Evolutionary conservation across 2,797 vertebrate species (phyloP), one percentile per base, ranked within the genome.

Genomic region (Apogon talboti): DNA sequence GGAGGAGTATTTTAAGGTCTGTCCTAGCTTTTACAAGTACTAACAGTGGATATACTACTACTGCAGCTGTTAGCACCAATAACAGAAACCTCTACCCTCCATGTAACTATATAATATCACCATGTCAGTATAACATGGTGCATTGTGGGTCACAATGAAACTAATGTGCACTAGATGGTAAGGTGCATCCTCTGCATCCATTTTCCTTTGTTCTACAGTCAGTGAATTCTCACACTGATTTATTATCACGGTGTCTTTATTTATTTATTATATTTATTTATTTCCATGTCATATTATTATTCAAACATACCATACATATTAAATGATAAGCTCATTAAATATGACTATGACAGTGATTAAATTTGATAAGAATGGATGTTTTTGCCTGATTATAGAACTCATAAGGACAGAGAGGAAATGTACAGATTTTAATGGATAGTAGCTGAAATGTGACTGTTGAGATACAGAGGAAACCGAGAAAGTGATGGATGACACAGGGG

Each of bases 281-380:
- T 47, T 41, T 43, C 50, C 16, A 19, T 55, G 40, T 28, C 50
- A 21, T 33, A 54, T 49, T 21, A 13, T 44, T 19, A 16, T 28
- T 48, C 24, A 59, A 59, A 54, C 30, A 40, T n/a, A 6, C 44
- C 16, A 50, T 9, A 69, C 54, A 49, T 44, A 49, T 40, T 45
- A 55, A 40, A 11, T 45, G 35, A 66, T 56, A 46, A 42, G 66
- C 19, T 2, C 46, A 46, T 57, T 35, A 46, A 35, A 60, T 60
- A 55, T 61, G 12, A 28, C 35, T 54, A 54, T 45, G 40, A 16
- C 15, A 12, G 28, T 67, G 51, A 45, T 28, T 55, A 35, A 35
- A 66, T 56, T 60, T 30, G 51, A 37, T 41, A 13, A 51, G 24
- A 54, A 60, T 56, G 45, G 48, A 45, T 55, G 66, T 43, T 59